Evolutionary conservation across 2,113 vertebrate genomes (phyloP).

Genomic region (Leiothrix lutea): DNA sequence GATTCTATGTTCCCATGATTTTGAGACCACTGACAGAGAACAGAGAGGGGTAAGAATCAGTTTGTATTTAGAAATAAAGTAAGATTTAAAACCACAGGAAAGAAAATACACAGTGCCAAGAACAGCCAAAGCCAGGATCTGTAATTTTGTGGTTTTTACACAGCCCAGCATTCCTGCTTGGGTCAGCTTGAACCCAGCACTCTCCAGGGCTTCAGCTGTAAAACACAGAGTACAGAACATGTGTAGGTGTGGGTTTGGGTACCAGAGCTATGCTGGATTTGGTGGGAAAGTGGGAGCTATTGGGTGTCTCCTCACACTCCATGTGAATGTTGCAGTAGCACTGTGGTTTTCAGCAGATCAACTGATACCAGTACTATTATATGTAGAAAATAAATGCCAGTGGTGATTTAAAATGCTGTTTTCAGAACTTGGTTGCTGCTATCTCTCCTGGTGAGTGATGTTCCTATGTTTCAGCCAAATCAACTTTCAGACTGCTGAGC

Average conservation of each 20-base stretch:
- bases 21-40: background rate
- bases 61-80: background rate
- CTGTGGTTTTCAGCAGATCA: background rate
- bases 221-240: rapidly evolving
- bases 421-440: background rate
- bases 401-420: background rate
- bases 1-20: background rate
- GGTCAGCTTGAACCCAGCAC: background rate
- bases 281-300: background rate
- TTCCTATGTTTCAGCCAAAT: background rate
- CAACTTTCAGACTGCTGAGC: slow-evolving; percentile 14
- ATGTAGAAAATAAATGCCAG: background rate
- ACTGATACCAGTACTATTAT: background rate
- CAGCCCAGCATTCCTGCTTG: background rate
- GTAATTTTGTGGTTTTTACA: background rate
- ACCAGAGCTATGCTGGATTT: background rate
- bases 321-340: background rate
- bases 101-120: background rate
- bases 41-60: background rate
- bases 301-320: background rate
- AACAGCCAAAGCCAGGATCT: background rate
- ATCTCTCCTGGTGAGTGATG: background rate
- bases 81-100: background rate
- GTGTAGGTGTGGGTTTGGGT: background rate
- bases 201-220: background rate